These are phyloP conservation scores for Saccostrea echinata DNA, from an alignment of 1,140 invertebrate species.

Conservation along the genomic window DNA sequence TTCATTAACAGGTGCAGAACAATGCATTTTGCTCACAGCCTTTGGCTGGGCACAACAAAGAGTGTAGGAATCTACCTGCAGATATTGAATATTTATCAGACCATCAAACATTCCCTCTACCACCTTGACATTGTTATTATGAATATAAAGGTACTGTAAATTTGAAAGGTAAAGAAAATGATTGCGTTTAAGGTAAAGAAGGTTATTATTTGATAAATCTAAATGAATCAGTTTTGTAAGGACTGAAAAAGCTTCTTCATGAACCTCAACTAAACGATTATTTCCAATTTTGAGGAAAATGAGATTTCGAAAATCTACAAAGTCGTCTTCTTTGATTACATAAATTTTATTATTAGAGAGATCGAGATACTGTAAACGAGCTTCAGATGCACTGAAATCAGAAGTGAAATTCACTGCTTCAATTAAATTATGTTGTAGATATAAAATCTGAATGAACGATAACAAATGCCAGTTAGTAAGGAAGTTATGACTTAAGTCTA, in stretches of 20 bases:
- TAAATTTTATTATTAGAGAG: constrained; percentile 28
- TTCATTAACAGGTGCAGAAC: constrained; percentile 54
- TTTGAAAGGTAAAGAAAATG: constrained; percentile 9
- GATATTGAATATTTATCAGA: constrained; percentile 44
- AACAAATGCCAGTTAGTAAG: not conserved
- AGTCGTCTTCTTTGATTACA: not conserved
- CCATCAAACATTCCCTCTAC: constrained; percentile 52
- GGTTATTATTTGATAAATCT: not conserved
- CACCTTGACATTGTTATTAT: constrained; percentile 29
- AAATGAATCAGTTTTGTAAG: not conserved
- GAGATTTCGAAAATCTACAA: not conserved
- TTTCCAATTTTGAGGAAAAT: not conserved
- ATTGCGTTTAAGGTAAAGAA: not conserved
- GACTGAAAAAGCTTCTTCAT: not conserved
- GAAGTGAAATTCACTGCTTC: not conserved
- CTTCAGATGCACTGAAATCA: not conserved
- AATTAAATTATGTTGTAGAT: not conserved
- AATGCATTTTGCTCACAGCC: constrained; percentile 47
- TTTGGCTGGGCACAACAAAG: constrained; percentile 61
- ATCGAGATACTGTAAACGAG: constrained; percentile 7
- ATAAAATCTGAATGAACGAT: not conserved
- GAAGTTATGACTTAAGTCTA: not conserved
- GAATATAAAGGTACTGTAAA: constrained; percentile 14
- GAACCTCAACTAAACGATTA: not conserved
- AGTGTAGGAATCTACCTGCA: constrained; percentile 55